These are phyloP conservation scores for Esox lucius DNA, from an alignment of 2,797 vertebrate genomes.

Conservation along the genomic window DNA sequence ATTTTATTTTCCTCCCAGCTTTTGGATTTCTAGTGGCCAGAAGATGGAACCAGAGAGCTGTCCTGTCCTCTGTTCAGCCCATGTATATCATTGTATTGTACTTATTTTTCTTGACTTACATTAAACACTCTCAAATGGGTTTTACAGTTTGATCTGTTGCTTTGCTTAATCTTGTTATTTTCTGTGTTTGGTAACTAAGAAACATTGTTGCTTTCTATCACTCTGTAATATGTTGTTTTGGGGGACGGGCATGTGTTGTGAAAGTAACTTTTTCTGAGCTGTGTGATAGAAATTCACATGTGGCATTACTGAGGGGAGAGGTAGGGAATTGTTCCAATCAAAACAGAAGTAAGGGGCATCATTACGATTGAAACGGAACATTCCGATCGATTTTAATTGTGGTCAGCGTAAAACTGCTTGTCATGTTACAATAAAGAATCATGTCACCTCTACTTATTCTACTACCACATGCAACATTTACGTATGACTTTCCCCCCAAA, in stretches of 20 bases:
- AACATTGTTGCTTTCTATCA: background rate
- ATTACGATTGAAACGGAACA: background rate
- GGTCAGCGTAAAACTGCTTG: background rate
- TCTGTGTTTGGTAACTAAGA: background rate
- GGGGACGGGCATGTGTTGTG: background rate
- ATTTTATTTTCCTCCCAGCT: constrained; percentile 57
- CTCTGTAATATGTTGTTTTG: background rate
- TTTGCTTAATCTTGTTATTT: background rate
- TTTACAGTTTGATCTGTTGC: background rate
- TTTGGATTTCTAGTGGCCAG: constrained; percentile 75
- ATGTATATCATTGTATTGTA: background rate
- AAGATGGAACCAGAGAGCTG: constrained; percentile 65
- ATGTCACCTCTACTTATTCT: background rate
- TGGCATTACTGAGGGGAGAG: background rate
- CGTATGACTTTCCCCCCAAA: too few relatives aligned
- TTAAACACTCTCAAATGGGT: background rate
- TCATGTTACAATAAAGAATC: too few relatives aligned
- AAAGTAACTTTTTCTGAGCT: background rate
- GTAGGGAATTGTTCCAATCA: background rate
- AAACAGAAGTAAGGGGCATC: background rate
- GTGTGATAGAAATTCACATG: background rate
- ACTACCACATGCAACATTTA: background rate
- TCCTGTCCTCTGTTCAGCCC: background rate
- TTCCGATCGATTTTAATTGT: background rate
- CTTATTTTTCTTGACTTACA: background rate